Evolutionary conservation across 2,113 vertebrate genomes (phyloP).

Genomic region (Pimephales promelas): DNA sequence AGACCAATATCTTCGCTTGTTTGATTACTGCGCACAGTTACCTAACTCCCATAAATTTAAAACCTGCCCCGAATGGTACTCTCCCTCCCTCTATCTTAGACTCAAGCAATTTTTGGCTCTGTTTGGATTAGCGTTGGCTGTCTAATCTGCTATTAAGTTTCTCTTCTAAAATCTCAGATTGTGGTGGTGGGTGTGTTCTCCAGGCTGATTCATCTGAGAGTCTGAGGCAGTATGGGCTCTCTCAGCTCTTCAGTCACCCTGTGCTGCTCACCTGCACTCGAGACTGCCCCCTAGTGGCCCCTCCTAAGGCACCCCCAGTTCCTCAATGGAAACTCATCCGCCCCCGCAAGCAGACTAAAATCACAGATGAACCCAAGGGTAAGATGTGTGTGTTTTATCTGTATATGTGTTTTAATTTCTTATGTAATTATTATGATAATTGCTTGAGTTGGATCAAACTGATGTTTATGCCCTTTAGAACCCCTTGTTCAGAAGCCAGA

Average conservation of each 20-base stretch:
- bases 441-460: neutral
- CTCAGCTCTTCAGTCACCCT: conserved; percentile 81
- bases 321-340: conserved; percentile 87
- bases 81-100: neutral
- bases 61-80: conserved; percentile 6
- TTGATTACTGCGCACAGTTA: neutral
- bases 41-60: conserved; percentile 32
- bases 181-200: conserved; percentile 37
- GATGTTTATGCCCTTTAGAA: conserved; percentile 57
- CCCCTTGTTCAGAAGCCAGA: conserved; percentile 64
- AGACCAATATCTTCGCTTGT: neutral
- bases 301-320: conserved; percentile 67
- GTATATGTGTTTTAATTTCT: neutral
- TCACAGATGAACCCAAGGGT: conserved; percentile 86
- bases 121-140: conserved; percentile 58
- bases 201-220: conserved; percentile 84
- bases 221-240: conserved; percentile 84
- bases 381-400: conserved; percentile 20
- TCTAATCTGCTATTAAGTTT: conserved; percentile 60
- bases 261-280: conserved; percentile 83
- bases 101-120: conserved; percentile 54
- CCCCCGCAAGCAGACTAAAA: conserved; percentile 72
- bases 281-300: conserved; percentile 77
- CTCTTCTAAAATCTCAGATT: conserved; percentile 32
- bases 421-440: neutral